Base-by-base conservation (phyloP, 2,888 invertebrate genomes). In the Drosophila infuscata region DNA sequence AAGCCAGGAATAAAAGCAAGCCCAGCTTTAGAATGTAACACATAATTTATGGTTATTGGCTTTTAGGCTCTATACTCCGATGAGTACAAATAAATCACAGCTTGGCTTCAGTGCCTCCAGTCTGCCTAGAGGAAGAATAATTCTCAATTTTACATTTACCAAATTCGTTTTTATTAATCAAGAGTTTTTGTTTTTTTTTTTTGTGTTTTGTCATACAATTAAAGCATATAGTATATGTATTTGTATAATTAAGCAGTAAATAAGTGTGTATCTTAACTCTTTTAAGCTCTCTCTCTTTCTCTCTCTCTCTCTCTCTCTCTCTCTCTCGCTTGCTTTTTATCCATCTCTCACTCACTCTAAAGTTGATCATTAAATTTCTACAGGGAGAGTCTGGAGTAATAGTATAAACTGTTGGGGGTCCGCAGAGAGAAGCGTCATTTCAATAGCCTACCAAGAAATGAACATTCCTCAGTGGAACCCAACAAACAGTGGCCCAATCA, bases 391-490 rank as follows among this genome's bases (percentile, higher is more conserved):
- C n/a, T 29, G n/a, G 41, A 41, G n/a, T 29, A 4, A 51, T 51
- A 52, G 52, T 60, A 36, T 51, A 43, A 51, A 15, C 58, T 69
- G 58, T 38, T 20, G 41, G 9, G 69, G 70, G 87, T 87, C 83
- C 87, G 68, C 87, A 87, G 79, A 87, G 88, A 87, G 87, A 87
- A 87, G 88, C 65, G 89, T 35, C 85, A 89, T 87, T 89, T 38
- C 12, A 36, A 54, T 29, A 54, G 36, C 25, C 17, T 29, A 29
- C 6, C 17, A 17, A 57, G 65, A 84, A 87, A 89, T 89, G 83
- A n/a, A 11, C 85, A 75, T 81, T 87, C 83, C 87, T 87, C 87
- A 89, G 83, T 87, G 89, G 89, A 88, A 87, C 87, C 79, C 79
- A 74, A 46, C 33, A 29, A 38, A 33, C 7, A 9, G 29, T 56